Evolutionary conservation across 1,140 invertebrate species (phyloP).

Genomic region (Dolichoris vasculosae): DNA sequence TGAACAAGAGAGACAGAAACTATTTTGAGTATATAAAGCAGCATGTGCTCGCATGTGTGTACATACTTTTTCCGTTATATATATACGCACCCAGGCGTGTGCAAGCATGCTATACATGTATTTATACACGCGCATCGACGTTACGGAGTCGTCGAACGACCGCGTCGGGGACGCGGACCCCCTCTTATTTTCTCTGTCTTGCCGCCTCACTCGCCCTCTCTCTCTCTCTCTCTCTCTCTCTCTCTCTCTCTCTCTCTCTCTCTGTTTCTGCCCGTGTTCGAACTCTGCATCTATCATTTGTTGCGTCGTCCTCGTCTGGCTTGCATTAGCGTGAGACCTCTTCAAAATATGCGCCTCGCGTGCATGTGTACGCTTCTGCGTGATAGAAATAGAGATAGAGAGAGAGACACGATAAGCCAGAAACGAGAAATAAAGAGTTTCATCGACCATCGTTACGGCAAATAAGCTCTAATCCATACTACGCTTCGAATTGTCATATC

Average conservation of each 20-base stretch:
- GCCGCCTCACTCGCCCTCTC: background rate
- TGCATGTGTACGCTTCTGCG: too few species aligned
- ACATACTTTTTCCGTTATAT: background rate
- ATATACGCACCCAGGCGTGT: background rate
- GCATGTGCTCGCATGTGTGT: background rate
- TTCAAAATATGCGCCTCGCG: background rate
- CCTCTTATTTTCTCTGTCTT: conserved; percentile 2
- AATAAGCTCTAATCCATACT: background rate
- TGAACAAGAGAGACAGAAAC: background rate
- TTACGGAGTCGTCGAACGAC: conserved; percentile 50
- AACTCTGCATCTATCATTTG: conserved; percentile 13
- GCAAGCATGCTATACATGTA: background rate
- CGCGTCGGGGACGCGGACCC: conserved; percentile 49
- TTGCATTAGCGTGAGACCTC: background rate
- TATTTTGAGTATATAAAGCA: conserved; percentile 38
- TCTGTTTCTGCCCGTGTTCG: background rate
- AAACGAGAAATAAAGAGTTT: background rate
- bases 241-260: conserved; percentile 1
- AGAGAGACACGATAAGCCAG: background rate
- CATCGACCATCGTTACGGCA: background rate
- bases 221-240: conserved; percentile 6
- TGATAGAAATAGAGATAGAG: background rate
- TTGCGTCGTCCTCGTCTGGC: background rate
- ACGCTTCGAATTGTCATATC: background rate
- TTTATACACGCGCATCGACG: background rate